Percentiles rank a stretch among this genome's conserved stretches.
phyloP scores from a whole-genome alignment of 2,888 invertebrate genomes.

The Diarsia mendica region DNA sequence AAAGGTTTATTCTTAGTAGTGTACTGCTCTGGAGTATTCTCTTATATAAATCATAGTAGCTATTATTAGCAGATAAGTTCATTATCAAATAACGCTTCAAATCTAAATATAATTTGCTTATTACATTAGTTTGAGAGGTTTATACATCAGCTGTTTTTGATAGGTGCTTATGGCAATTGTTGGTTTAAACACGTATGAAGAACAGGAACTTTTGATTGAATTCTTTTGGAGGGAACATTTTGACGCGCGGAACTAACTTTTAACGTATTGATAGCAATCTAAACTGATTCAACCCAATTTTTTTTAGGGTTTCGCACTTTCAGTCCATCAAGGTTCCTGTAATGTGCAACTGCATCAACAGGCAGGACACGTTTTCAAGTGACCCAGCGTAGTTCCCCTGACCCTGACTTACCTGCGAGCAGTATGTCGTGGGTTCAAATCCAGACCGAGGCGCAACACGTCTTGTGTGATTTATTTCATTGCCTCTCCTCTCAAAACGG shows the following conservation, averaged over 20 bases:
- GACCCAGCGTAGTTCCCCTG: too few relatives aligned
- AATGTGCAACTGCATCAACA: neutral
- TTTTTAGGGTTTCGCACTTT: neutral
- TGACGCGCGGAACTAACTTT: too few relatives aligned
- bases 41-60: constrained; percentile 10
- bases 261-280: too few relatives aligned
- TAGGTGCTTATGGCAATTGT: neutral
- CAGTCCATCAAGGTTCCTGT: neutral
- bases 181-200: neutral
- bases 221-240: too few relatives aligned
- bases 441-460: too few relatives aligned
- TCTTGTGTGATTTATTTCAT: too few relatives aligned
- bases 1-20: constrained; percentile 32
- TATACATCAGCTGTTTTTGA: neutral
- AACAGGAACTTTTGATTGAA: too few relatives aligned
- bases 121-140: neutral
- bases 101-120: constrained; percentile 6
- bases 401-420: too few relatives aligned
- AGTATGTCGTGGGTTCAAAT: too few relatives aligned
- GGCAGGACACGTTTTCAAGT: neutral
- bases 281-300: too few relatives aligned
- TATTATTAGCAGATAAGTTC: constrained; percentile 30
- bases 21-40: constrained; percentile 26
- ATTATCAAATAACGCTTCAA: constrained; percentile 24
- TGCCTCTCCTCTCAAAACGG: too few relatives aligned